Evolutionary conservation across 2,888 invertebrate species (phyloP).

Genomic region (Lasioglossum figueresi): DNA sequence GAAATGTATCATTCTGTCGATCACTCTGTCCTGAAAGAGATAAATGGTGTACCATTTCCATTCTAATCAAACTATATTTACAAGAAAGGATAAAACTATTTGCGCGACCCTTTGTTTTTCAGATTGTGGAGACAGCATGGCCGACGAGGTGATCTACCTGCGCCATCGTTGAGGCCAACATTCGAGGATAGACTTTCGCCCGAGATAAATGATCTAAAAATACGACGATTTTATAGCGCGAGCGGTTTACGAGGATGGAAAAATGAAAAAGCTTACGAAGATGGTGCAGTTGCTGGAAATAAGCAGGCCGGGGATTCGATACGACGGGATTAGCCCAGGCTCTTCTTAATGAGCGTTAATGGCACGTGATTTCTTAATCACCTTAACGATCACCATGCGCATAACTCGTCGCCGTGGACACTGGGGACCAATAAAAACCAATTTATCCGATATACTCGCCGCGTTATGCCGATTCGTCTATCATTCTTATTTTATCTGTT

Average conservation of each 20-base stretch:
- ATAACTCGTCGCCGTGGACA: conserved; percentile 54
- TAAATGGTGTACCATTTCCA: neutral
- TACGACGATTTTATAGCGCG: neutral
- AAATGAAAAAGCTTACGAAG: conserved; percentile 33
- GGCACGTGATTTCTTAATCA: conserved; percentile 68
- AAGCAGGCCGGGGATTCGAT: conserved; percentile 36
- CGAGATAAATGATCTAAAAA: neutral
- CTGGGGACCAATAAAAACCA: conserved; percentile 53
- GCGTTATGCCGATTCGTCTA: conserved; percentile 43
- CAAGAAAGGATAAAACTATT: neutral
- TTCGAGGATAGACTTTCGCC: neutral
- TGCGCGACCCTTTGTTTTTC: neutral
- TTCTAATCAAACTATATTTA: neutral
- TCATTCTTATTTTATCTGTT: conserved; percentile 10
- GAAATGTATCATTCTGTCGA: neutral
- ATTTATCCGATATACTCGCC: conserved; percentile 50
- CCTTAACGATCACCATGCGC: conserved; percentile 55
- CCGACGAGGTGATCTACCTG: neutral
- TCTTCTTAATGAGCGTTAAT: conserved; percentile 68
- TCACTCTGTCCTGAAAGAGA: neutral
- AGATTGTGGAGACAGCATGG: neutral
- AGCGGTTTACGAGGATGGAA: conserved; percentile 33
- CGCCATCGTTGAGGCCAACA: neutral
- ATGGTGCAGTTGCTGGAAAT: conserved; percentile 19
- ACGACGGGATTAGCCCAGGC: conserved; percentile 55